Evolutionary conservation across 2,113 vertebrate species (phyloP), one percentile per base, ranked within the genome.

Genomic region (Canis aureus): DNA sequence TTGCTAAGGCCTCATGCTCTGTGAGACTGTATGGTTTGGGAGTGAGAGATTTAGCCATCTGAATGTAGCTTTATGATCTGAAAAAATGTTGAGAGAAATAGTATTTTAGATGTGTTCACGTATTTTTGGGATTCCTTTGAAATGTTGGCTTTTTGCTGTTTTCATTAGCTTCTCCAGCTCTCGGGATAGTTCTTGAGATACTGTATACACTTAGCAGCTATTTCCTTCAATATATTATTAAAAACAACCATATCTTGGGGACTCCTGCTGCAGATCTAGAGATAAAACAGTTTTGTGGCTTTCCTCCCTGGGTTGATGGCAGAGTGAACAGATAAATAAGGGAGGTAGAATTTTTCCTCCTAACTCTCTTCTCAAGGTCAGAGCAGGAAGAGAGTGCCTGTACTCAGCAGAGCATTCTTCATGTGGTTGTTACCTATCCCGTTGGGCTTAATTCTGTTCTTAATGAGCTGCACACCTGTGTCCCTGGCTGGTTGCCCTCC

Each of bases 391-490:
- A 89, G 49, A 94, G 60, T 55, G 60, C 25, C 55, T 89, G 67
- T 49, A 73, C 35, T 94, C 92, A 62, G 35, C 19, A 62, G 71
- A 94, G 35, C 95, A 94, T 96, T 94, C 97, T 98, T 97, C 91
- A 79, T 62, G 43, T 0, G 8, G 60, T 83, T 97, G 91, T 85
- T 95, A 79, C 85, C 92, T 89, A 79, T 96, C 97, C 98, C 17
- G 2, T 97, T 95, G 98, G 97, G 97, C 86, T 97, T 97, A 96
- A 97, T 97, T 98, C 94, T 94, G 84, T 95, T 98, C 92, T 97
- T 95, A 98, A 97, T 97, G 97, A 98, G 97, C 38, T 97, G 93
- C 94, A 84, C 43, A 38, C 88, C 97, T 98, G 98, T 91, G 94
- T 98, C 22, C 83, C 92, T 96, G 90, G 83, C 78, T 97, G 53